Evolutionary conservation across 2,888 invertebrate species (phyloP), one percentile per base, ranked within the genome.

Genomic region (Scaptomyza tumidula): DNA sequence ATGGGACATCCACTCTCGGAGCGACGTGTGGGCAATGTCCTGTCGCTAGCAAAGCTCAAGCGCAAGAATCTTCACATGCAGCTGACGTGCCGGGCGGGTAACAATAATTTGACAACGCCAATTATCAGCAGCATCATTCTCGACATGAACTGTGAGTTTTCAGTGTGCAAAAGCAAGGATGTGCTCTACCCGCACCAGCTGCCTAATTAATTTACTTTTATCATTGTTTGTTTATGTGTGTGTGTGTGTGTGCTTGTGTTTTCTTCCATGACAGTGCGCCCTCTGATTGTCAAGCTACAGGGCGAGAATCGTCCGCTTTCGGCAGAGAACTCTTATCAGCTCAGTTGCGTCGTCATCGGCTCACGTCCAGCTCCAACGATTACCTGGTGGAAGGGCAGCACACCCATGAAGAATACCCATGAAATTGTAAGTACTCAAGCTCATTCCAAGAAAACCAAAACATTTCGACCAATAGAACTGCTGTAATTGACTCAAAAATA

Each of bases 351-450:
- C 90, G 95, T 96, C 45, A 94, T 95, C 66, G 96, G 96, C 35
- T 95, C 96, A 48, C 93, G 95, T 83, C 96, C 96, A 35, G 93
- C 94, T n/a, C 96, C 96, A n/a, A 93, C 94, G 77, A 95, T 96
- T 88, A 94, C 95, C 53, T 96, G 96, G 96, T 95, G 95, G 94
- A 95, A 95, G 91, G 96, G 95, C 57, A 95, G 95, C 89, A 93
- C 93, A 6, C 93, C 94, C 75, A 94, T 96, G 93, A 94, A 93
- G 86, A 94, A 94, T 89, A 94, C 95, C 59, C 93, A 94, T 88
- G 94, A 95, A 92, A 94, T 93, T 90, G 95, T 95, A 93, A 94
- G 94, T 93, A 64, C 35, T 37, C 31, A 39, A 50, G 29, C 2
- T 29, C 29, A 29, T 29, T 29, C 9, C 6, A 29, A 29, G 29